Conservation (phyloP, 2,888 invertebrate species). For the Eudasyphora cyanicolor region DNA sequence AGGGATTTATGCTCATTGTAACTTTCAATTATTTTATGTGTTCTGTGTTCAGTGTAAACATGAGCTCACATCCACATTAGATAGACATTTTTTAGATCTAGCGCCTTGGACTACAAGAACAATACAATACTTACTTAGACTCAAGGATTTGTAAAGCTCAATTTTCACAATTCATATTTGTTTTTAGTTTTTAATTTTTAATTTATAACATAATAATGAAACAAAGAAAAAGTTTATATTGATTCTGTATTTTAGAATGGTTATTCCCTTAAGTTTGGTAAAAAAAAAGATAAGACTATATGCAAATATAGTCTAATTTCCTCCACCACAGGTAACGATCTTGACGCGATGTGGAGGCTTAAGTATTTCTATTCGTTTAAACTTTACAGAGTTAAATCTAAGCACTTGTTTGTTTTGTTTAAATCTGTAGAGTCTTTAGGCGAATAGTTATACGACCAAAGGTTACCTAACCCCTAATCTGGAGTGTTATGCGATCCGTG, state of each 20-base stretch:
- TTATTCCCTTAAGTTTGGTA: no score
- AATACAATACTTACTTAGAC: no score
- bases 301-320: not conserved
- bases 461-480: slow-evolving; percentile 40
- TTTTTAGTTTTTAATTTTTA: not conserved
- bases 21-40: not conserved
- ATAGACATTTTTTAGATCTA: not conserved
- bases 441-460: slow-evolving; percentile 11
- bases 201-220: slow-evolving; percentile 1
- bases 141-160: not conserved
- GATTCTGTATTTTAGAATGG: no score
- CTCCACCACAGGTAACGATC: not conserved
- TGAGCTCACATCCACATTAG: not conserved
- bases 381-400: not conserved
- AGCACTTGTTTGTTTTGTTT: not conserved
- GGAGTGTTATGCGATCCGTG: slow-evolving; percentile 46
- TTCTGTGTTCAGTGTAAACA: not conserved
- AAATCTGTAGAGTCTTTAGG: not conserved
- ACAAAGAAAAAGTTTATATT: no score
- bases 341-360: slow-evolving; percentile 1
- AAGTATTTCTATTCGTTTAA: not conserved
- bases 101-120: not conserved
- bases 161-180: not conserved
- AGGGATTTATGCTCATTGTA: not conserved
- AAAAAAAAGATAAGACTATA: no score